phyloP scores from a whole-genome alignment of 1,140 invertebrate species.

The Drosophila tsacasi region DNA sequence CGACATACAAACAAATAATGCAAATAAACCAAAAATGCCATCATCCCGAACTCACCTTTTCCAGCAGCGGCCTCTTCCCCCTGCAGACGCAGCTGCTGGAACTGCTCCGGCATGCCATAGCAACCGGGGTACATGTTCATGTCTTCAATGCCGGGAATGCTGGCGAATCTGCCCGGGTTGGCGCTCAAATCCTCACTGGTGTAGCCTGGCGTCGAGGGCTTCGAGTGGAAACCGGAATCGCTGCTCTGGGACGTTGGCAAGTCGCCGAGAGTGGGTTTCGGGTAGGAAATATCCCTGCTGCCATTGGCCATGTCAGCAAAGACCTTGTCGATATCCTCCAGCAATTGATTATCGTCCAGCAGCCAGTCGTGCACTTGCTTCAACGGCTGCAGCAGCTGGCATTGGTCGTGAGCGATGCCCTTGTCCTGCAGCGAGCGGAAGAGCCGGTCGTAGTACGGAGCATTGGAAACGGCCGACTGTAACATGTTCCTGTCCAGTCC shows the following conservation, averaged over 20 bases:
- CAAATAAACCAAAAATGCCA: neutral
- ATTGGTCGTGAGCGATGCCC: slow-evolving; percentile 86
- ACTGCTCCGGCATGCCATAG: slow-evolving; percentile 58
- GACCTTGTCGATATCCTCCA: slow-evolving; percentile 86
- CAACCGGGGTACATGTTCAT: slow-evolving; percentile 82
- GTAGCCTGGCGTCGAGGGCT: slow-evolving; percentile 75
- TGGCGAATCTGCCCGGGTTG: slow-evolving; percentile 56
- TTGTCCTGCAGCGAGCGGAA: slow-evolving; percentile 86
- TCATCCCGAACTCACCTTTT: slow-evolving; percentile 26
- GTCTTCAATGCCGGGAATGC: slow-evolving; percentile 78
- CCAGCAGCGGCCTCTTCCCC: slow-evolving; percentile 17
- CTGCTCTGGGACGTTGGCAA: slow-evolving; percentile 69
- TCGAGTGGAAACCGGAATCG: slow-evolving; percentile 83
- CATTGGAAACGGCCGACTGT: slow-evolving; percentile 87
- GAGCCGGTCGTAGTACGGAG: slow-evolving; percentile 87
- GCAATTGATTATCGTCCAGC: slow-evolving; percentile 86
- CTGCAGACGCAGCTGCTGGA: slow-evolving; percentile 69
- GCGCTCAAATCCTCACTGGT: slow-evolving; percentile 58
- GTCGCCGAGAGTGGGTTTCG: slow-evolving; percentile 30
- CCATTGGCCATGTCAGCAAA: slow-evolving; percentile 85
- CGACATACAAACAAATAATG: neutral
- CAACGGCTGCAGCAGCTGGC: slow-evolving; percentile 86
- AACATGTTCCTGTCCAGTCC: slow-evolving; percentile 86
- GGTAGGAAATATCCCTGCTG: slow-evolving; percentile 55
- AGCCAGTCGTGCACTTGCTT: slow-evolving; percentile 86